Conservation (phyloP, 92 coral and sea anemone genomes). For the Porites cylindrica region DNA sequence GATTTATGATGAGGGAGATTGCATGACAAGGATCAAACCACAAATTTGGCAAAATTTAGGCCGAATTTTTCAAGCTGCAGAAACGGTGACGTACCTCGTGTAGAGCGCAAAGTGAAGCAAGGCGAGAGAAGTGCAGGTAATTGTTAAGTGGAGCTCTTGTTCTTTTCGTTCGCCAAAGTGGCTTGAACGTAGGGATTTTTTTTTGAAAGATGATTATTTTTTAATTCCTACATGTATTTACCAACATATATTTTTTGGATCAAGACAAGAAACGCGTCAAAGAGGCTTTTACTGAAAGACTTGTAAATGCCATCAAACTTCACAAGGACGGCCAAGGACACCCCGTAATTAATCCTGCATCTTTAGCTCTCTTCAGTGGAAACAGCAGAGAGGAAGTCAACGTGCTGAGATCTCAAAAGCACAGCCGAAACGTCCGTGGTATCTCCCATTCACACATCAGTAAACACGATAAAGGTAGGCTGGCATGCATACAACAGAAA, state of each 20-base stretch:
- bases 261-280: not conserved
- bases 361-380: conserved; percentile 25
- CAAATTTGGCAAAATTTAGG: too few species aligned
- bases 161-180: too few species aligned
- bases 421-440: not conserved
- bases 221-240: too few species aligned
- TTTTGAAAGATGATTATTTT: too few species aligned
- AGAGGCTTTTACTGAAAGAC: conserved; percentile 9
- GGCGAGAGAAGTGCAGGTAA: too few species aligned
- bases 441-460: not conserved
- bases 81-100: too few species aligned
- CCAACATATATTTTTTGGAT: not conserved
- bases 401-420: not conserved
- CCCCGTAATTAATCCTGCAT: conserved; percentile 36
- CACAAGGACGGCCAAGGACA: conserved; percentile 39
- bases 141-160: too few species aligned
- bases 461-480: not conserved
- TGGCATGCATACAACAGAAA: not conserved
- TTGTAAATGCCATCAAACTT: conserved; percentile 43
- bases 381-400: not conserved
- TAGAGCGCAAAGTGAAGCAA: too few species aligned
- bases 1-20: too few species aligned
- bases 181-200: too few species aligned
- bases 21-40: too few species aligned
- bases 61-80: too few species aligned